Conservation (phyloP, 2,888 invertebrate species). For the Idaea biselata region DNA sequence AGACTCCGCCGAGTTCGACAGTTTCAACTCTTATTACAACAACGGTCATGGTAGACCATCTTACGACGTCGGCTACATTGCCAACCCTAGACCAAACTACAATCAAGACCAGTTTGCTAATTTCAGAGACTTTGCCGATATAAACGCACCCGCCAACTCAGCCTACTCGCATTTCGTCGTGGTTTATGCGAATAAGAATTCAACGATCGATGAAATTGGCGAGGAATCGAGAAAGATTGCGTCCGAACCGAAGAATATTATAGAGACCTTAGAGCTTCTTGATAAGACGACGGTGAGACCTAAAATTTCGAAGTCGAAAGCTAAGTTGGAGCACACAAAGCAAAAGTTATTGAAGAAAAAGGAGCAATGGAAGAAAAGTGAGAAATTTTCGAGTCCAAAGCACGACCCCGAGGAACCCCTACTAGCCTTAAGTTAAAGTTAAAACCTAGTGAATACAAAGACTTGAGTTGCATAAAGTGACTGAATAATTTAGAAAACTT, state of each 20-base stretch:
- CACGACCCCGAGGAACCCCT: constrained; percentile 83
- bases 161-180: constrained; percentile 92
- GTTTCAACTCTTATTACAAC: constrained; percentile 82
- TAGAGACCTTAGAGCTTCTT: constrained; percentile 88
- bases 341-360: constrained; percentile 65
- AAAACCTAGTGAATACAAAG: constrained; percentile 69
- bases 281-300: constrained; percentile 79
- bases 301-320: constrained; percentile 82
- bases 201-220: constrained; percentile 80
- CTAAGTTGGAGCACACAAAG: constrained; percentile 81
- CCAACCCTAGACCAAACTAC: constrained; percentile 87
- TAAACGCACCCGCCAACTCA: constrained; percentile 88
- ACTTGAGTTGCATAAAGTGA: constrained; percentile 70
- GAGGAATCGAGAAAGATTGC: constrained; percentile 64
- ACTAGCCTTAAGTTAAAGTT: constrained; percentile 86
- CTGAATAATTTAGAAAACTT: constrained; percentile 48
- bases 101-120: constrained; percentile 93
- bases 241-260: constrained; percentile 88
- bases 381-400: constrained; percentile 61
- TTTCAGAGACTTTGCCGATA: constrained; percentile 94
- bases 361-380: constrained; percentile 71
- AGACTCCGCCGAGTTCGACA: constrained; percentile 77
- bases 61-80: constrained; percentile 78
- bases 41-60: constrained; percentile 88
- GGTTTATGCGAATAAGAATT: constrained; percentile 91